These are phyloP conservation scores for Pogoniulus pusillus DNA, from an alignment of 2,797 vertebrate genomes.

Conservation along the genomic window DNA sequence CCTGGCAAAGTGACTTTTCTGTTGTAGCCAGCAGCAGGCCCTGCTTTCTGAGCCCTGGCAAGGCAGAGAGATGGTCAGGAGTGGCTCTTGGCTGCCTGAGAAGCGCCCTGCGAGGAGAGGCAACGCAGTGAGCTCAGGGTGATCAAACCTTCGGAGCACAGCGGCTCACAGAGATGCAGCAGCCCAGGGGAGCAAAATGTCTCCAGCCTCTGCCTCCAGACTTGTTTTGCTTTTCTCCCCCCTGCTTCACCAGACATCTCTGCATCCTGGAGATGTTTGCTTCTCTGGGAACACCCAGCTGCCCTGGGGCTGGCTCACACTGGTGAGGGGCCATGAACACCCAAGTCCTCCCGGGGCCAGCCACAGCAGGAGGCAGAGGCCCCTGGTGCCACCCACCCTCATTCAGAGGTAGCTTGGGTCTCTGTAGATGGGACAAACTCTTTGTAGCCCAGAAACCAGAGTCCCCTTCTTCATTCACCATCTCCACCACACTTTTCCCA, in stretches of 20 bases:
- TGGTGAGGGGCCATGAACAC: neutral
- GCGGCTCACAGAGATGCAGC: neutral
- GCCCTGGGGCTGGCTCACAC: neutral
- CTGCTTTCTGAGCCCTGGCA: neutral
- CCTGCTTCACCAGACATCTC: rapidly evolving
- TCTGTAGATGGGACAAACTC: neutral
- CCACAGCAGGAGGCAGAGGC: neutral
- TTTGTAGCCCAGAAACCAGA: neutral
- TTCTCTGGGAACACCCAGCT: rapidly evolving
- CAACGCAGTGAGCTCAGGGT: rapidly evolving
- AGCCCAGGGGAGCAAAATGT: neutral
- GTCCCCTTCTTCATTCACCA: neutral
- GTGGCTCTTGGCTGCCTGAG: neutral
- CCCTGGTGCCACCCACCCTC: neutral
- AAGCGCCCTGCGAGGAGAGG: neutral
- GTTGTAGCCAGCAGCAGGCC: neutral
- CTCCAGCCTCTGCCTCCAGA: neutral
- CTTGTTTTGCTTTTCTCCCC: neutral
- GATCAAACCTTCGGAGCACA: neutral
- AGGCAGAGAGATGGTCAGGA: neutral
- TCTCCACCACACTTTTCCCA: neutral
- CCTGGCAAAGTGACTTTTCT: neutral
- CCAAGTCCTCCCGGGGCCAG: rapidly evolving
- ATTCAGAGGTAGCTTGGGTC: neutral
- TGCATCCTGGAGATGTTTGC: neutral